These are phyloP conservation scores for Podarcis raffonei DNA, from an alignment of 2,113 vertebrate species.

Conservation along the genomic window DNA sequence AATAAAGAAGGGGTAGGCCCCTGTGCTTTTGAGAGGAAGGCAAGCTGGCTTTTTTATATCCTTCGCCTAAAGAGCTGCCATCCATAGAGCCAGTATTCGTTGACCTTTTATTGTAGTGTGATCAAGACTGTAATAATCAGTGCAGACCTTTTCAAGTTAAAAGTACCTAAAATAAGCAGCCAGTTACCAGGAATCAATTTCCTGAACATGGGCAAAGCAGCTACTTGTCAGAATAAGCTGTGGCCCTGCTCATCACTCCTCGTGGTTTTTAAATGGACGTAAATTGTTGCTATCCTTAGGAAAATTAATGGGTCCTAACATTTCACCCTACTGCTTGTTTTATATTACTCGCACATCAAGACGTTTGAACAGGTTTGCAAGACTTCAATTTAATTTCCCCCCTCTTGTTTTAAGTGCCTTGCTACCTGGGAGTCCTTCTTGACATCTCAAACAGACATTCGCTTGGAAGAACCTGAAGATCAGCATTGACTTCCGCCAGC, in stretches of 20 bases:
- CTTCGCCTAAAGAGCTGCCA: neutral
- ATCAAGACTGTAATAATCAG: too few species aligned
- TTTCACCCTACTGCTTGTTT: neutral
- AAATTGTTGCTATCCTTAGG: neutral
- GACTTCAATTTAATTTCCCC: neutral
- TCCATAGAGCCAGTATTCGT: too few species aligned
- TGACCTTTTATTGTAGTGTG: neutral
- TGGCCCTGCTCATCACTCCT: neutral
- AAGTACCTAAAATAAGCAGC: neutral
- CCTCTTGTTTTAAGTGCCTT: conserved; percentile 84
- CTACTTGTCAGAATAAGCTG: neutral
- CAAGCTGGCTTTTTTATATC: too few species aligned
- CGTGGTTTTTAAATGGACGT: neutral
- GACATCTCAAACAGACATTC: conserved; percentile 82
- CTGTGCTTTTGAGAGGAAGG: neutral
- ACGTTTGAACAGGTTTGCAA: neutral
- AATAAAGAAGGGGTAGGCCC: neutral
- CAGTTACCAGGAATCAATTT: neutral
- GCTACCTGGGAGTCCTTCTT: conserved; percentile 95
- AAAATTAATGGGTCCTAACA: neutral
- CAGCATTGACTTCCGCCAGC: conserved; percentile 63
- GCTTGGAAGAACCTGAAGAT: conserved; percentile 73
- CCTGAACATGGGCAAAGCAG: neutral
- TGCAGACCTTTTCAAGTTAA: neutral
- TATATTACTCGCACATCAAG: neutral